phyloP scores from a whole-genome alignment of 2,113 vertebrate genomes.

The Scytalopus superciliaris region DNA sequence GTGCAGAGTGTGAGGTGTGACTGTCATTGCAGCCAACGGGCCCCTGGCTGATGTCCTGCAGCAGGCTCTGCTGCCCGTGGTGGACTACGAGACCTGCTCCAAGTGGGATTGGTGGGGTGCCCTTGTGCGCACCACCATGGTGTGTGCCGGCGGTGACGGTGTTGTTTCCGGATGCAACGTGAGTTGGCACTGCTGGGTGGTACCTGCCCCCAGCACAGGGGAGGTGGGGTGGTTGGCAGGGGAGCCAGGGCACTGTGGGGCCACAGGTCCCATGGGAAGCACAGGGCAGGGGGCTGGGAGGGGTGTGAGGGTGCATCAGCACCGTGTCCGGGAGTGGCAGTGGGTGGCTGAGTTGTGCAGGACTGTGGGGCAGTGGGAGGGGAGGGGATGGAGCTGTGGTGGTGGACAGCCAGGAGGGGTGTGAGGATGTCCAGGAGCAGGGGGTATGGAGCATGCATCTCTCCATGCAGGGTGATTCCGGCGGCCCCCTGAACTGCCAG shows the following conservation, averaged over 20 bases:
- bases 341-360: accelerated
- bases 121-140: slow-evolving; percentile 77
- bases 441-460: accelerated
- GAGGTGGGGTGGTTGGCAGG: too few species aligned
- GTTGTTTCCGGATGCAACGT: slow-evolving; percentile 85
- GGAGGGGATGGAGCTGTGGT: accelerated
- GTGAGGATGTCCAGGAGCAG: accelerated
- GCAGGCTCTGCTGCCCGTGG: slow-evolving; percentile 86
- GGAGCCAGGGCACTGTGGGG: too few species aligned
- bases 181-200: too few species aligned
- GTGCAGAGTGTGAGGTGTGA: accelerated
- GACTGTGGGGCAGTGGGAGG: accelerated
- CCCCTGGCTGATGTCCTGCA: slow-evolving; percentile 83
- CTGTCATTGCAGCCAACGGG: slow-evolving; percentile 76
- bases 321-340: background rate
- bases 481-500: slow-evolving; percentile 89
- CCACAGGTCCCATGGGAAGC: too few species aligned
- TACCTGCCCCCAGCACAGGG: too few species aligned
- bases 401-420: too few species aligned
- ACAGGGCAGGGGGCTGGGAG: too few species aligned
- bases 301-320: background rate
- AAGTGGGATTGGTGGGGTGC: slow-evolving; percentile 82
- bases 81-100: slow-evolving; percentile 76
- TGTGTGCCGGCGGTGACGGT: slow-evolving; percentile 89
- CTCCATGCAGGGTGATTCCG: slow-evolving; percentile 85